A percentile compares a stretch with the other conserved stretches of the same genome.
Evolutionary conservation across 2,113 vertebrate species (phyloP).

Genomic region (Puntigrus tetrazona): DNA sequence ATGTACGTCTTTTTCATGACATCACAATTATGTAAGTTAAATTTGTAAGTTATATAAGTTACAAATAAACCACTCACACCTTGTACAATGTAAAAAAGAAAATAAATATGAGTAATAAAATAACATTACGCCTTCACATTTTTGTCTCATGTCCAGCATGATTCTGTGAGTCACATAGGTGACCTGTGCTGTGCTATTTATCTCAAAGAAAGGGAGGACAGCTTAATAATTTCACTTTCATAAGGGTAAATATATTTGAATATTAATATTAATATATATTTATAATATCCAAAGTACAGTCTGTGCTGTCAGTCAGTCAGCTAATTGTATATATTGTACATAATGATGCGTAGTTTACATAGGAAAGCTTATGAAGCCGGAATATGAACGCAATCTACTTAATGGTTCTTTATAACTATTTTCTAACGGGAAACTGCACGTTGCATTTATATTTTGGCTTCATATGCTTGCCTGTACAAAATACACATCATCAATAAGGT

Average conservation of each 20-base stretch:
- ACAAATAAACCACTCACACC: background rate
- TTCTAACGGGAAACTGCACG: too few species aligned
- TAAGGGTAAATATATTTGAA: background rate
- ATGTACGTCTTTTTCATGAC: background rate
- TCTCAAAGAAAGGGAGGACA: background rate
- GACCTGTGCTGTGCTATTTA: background rate
- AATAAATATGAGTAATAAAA: background rate
- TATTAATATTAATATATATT: too few species aligned
- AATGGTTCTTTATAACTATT: too few species aligned
- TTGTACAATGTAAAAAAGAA: background rate
- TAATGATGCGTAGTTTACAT: too few species aligned
- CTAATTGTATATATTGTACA: too few species aligned
- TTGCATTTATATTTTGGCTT: too few species aligned
- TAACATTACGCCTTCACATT: constrained; percentile 1
- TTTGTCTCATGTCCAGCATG: background rate
- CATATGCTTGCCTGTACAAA: too few species aligned
- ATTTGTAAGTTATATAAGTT: too few species aligned
- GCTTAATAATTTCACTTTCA: background rate
- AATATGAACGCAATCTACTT: too few species aligned
- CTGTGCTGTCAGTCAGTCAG: background rate
- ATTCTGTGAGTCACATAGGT: background rate
- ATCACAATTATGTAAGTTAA: background rate
- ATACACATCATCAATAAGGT: too few species aligned
- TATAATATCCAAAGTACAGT: background rate
- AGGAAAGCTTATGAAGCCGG: too few species aligned